A percentile compares a stretch with the other conserved stretches of the same genome.
Conservation (phyloP, 2,797 vertebrate species). For the Pteronotus mesoamericanus region DNA sequence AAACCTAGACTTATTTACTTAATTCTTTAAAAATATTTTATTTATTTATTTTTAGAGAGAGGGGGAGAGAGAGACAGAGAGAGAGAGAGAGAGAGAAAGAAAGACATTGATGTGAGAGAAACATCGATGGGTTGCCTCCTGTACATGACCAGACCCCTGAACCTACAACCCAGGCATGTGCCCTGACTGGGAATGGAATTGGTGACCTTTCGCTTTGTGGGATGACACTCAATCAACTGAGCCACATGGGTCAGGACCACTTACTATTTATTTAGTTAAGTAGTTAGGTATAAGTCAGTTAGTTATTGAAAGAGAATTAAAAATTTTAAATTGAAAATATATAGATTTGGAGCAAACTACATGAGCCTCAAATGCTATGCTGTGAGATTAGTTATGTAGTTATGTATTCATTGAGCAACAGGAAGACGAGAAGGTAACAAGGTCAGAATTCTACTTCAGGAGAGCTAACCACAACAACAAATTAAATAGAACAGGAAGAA, state of each 20-base stretch:
- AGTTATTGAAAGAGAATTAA: not conserved
- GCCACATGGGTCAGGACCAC: not conserved
- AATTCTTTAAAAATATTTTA: not conserved
- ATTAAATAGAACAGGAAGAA: not conserved
- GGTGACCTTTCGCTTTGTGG: not conserved
- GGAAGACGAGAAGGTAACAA: not conserved
- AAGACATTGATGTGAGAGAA: not conserved
- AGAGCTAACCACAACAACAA: not conserved
- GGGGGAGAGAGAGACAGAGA: not conserved
- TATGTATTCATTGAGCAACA: not conserved
- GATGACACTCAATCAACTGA: not conserved
- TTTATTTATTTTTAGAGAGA: not conserved
- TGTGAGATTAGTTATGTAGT: not conserved
- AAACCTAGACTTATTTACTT: not conserved
- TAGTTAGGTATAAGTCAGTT: not conserved
- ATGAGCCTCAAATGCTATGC: not conserved
- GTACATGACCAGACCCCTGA: not conserved
- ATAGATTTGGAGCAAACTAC: not conserved
- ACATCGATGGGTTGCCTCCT: not conserved
- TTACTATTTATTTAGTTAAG: not conserved
- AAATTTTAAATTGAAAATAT: not conserved
- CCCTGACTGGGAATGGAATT: not conserved
- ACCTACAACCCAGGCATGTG: not conserved
- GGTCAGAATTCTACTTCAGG: not conserved
- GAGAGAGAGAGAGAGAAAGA: too few species aligned